Conservation (phyloP, 2,888 invertebrate genomes). For the Brachyptera risi region DNA sequence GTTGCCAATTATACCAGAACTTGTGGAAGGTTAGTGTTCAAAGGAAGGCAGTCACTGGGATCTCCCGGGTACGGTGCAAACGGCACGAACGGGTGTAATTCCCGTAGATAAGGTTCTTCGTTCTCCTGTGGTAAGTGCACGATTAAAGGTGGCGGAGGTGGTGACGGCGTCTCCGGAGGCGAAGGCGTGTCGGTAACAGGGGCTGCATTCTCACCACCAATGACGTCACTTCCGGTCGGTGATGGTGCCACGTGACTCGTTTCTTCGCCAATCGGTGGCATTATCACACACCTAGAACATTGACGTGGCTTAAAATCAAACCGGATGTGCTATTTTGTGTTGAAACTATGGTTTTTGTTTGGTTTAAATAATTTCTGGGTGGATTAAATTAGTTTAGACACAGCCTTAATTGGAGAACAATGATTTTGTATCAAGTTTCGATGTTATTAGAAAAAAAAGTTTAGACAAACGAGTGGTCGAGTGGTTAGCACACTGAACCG, state of each 20-base stretch:
- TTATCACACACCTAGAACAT: neutral
- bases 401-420: too few relatives aligned
- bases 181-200: conserved; percentile 15
- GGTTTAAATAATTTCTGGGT: too few relatives aligned
- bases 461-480: too few relatives aligned
- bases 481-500: too few relatives aligned
- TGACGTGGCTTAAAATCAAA: neutral
- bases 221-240: conserved; percentile 12
- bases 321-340: neutral
- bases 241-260: neutral
- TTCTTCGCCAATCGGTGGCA: conserved; percentile 1
- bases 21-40: conserved; percentile 30
- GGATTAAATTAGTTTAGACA: too few relatives aligned
- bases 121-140: neutral
- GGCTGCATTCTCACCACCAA: conserved; percentile 7
- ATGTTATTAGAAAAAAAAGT: too few relatives aligned
- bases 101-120: conserved; percentile 1
- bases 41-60: conserved; percentile 27
- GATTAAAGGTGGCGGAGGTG: neutral
- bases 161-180: conserved; percentile 17
- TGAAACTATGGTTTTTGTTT: too few relatives aligned
- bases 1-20: conserved; percentile 24
- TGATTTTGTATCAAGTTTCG: too few relatives aligned
- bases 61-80: conserved; percentile 11
- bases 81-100: conserved; percentile 7